Base-by-base conservation (phyloP, 2,888 invertebrate genomes). In the Alviniconcha strummeri region DNA sequence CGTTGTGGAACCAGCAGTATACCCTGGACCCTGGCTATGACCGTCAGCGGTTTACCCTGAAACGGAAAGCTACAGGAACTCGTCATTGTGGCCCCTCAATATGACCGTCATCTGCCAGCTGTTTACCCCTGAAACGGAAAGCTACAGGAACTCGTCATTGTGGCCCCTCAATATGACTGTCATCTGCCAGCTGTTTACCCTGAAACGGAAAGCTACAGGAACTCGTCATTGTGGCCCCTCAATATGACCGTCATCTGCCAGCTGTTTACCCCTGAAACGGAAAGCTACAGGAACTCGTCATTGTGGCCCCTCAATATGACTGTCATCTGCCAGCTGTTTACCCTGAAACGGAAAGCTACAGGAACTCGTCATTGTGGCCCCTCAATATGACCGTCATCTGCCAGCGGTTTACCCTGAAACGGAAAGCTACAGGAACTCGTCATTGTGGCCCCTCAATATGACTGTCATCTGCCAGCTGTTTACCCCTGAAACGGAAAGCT, bases 381-480 rank as follows among this genome's bases (percentile, higher is more conserved):
- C 99, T 99, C 11, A 99, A 99, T 91, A 99, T 95, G 1, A 98
- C 98, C 80, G 98, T 97, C n/a, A n/a, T n/a, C n/a, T n/a, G n/a
- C n/a, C 82, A 99, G 97, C 7, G 96, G 96, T 88, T 96, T 92
- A 60, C 91, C 91, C 92, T 92, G 89, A 1, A 88, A 88, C 79
- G 74, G 76, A n/a, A n/a, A n/a, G n/a, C n/a, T n/a, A n/a, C n/a
- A n/a, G n/a, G n/a, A n/a, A n/a, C n/a, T n/a, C n/a, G n/a, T n/a
- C n/a, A n/a, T n/a, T n/a, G n/a, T 99, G 99, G 57, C 98, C 99
- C 99, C 99, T 99, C 11, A 99, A 99, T 91, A 99, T 95, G 1
- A 98, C 98, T 80, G 98, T 97, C n/a, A n/a, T n/a, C n/a, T n/a
- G n/a, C n/a, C 82, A 99, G 97, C 7, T 96, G 96, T 88, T 96